Evolutionary conservation across 2,888 invertebrate species (phyloP), one percentile per base, ranked within the genome.

Genomic region (Harmothoe impar): DNA sequence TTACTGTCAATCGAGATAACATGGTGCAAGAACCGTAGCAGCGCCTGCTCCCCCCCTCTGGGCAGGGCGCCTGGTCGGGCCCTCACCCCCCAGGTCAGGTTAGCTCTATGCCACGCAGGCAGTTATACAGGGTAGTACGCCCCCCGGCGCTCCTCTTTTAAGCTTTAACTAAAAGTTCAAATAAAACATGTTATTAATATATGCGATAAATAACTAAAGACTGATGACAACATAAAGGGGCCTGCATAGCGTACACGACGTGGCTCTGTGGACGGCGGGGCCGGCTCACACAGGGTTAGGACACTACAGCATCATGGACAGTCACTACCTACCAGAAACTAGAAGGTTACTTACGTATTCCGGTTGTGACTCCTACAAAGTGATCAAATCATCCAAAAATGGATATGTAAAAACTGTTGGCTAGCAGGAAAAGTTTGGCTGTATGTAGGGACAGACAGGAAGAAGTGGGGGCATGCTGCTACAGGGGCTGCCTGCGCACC

Each of bases 351-450:
- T 86, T 86, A 86, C 86, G 86, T 56, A 86, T 86, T 86, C 86
- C 86, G 52, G 86, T 86, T 86, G 86, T 86, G 86, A 86, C 86
- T 86, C 86, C 86, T 86, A 86, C 86, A 86, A 86, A 86, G 51
- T 56, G 86, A 86, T 86, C 86, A 86, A 86, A 86, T 56, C 52
- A 86, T 86, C 86, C 86, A 86, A 86, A n/a, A 86, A 86, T 86
- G 51, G 52, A 56, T 86, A 86, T 86, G 56, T 86, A 56, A 86
- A 52, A 86, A 86, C 86, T 52, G 86, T 86, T 86, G 54, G 52
- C 86, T 86, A 86, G 86, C 54, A 54, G 86, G 86, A 86, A 81
- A 81, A 81, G 81, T 81, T 81, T 35, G 81, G 81, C 35, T 17
- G 35, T 81, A 33, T 33, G 33, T 33, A 33, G 33, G 81, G n/a